Conservation (phyloP, 2,113 vertebrate genomes). For the Psephotus haematonotus region DNA sequence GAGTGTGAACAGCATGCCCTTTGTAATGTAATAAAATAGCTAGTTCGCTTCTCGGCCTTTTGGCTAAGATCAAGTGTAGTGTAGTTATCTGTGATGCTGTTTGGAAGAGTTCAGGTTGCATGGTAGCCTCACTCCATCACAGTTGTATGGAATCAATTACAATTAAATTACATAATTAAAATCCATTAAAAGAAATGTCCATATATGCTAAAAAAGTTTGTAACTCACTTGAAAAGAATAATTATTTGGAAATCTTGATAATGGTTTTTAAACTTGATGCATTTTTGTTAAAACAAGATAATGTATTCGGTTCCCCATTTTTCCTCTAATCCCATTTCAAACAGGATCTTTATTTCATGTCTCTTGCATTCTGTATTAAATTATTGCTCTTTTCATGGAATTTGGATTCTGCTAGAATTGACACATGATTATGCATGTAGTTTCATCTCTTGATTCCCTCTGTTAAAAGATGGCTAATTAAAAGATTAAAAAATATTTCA, state of each 20-base stretch:
- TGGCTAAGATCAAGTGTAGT: no score
- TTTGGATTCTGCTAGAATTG: not conserved
- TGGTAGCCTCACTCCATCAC: not conserved
- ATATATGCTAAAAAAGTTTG: not conserved
- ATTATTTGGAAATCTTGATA: constrained; percentile 2
- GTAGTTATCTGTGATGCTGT: not conserved
- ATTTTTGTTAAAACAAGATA: constrained; percentile 15
- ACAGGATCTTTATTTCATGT: not conserved
- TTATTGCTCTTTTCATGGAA: not conserved
- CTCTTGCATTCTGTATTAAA: not conserved
- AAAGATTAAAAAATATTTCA: not conserved
- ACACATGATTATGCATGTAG: not conserved
- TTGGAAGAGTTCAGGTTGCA: constrained; percentile 10
- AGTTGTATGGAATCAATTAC: constrained; percentile 28
- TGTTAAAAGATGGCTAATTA: not conserved
- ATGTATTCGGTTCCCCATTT: not conserved
- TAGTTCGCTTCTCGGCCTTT: not conserved
- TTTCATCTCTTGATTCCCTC: not conserved
- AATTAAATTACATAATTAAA: not conserved
- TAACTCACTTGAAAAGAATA: constrained; percentile 11
- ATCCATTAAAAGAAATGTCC: not conserved
- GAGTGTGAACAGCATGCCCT: not conserved
- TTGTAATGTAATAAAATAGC: constrained; percentile 3
- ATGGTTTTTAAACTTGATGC: constrained; percentile 5
- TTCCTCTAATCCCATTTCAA: not conserved